Conservation (phyloP, 2,888 invertebrate species). For the Zaprionus obscuricornis region DNA sequence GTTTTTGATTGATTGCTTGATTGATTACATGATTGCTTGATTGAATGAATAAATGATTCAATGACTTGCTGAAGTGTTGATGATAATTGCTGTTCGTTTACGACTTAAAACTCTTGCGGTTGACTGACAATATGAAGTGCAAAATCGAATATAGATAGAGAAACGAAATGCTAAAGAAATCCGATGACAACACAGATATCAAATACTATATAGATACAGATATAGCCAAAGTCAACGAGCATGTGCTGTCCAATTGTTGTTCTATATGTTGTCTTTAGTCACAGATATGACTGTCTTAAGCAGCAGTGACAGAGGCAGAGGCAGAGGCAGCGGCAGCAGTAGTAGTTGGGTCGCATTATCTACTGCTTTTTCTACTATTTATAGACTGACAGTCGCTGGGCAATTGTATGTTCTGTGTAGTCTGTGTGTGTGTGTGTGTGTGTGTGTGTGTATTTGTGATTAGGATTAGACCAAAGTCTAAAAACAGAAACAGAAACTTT, state of each 20-base stretch:
- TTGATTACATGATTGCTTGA: constrained; percentile 12
- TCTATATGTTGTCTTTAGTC: constrained; percentile 35
- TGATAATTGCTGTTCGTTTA: constrained; percentile 2
- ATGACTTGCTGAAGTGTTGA: not conserved
- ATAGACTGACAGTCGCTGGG: constrained; percentile 35
- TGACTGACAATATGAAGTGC: constrained; percentile 41
- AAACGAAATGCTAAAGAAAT: constrained; percentile 23
- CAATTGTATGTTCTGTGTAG: no score
- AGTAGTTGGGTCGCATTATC: no score
- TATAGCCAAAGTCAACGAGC: constrained; percentile 1
- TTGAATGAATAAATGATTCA: constrained; percentile 5
- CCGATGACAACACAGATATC: constrained; percentile 44
- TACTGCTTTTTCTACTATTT: constrained; percentile 34
- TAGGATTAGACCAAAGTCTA: constrained; percentile 46
- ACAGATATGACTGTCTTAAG: constrained; percentile 34
- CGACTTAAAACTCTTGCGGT: not conserved
- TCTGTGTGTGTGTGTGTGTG: no score
- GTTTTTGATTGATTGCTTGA: constrained; percentile 18
- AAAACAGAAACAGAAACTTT: no score
- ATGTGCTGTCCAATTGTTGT: not conserved
- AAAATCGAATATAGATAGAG: constrained; percentile 51
- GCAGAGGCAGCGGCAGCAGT: no score
- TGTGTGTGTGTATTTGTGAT: no score
- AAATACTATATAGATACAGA: no score
- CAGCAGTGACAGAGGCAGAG: no score